These are phyloP conservation scores for Sparus aurata DNA, from an alignment of 2,797 vertebrate genomes.

Conservation along the genomic window DNA sequence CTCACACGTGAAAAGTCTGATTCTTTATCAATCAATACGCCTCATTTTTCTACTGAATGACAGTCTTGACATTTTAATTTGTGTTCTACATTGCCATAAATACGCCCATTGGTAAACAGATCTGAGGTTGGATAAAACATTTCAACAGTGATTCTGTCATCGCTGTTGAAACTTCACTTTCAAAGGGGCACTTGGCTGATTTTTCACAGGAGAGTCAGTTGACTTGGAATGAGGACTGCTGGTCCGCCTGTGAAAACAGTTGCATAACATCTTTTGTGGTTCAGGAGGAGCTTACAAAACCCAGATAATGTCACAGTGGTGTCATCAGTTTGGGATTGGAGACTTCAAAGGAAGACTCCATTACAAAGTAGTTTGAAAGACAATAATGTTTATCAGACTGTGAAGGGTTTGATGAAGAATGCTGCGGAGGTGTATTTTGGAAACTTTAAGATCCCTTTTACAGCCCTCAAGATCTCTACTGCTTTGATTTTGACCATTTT, in stretches of 20 bases:
- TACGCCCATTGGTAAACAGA: no score
- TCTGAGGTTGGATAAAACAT: no score
- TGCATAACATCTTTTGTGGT: neutral
- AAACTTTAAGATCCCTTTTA: no score
- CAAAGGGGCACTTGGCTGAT: neutral
- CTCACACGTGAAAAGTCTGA: neutral
- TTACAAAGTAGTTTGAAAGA: neutral
- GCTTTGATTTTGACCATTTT: neutral
- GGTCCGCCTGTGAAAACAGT: no score
- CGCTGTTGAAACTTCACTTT: neutral
- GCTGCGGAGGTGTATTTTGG: neutral
- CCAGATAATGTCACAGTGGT: neutral
- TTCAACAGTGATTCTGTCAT: neutral
- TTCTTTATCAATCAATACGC: neutral
- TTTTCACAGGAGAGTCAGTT: neutral
- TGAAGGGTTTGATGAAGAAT: neutral
- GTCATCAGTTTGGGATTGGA: neutral
- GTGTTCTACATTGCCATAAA: no score
- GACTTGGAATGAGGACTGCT: neutral
- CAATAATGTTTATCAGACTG: neutral
- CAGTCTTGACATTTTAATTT: no score
- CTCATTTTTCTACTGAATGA: neutral
- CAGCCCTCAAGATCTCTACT: neutral
- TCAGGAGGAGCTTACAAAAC: neutral
- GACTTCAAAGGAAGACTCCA: neutral